These are phyloP conservation scores for Campoplex capitator DNA, from an alignment of 2,888 invertebrate species.

Conservation along the genomic window DNA sequence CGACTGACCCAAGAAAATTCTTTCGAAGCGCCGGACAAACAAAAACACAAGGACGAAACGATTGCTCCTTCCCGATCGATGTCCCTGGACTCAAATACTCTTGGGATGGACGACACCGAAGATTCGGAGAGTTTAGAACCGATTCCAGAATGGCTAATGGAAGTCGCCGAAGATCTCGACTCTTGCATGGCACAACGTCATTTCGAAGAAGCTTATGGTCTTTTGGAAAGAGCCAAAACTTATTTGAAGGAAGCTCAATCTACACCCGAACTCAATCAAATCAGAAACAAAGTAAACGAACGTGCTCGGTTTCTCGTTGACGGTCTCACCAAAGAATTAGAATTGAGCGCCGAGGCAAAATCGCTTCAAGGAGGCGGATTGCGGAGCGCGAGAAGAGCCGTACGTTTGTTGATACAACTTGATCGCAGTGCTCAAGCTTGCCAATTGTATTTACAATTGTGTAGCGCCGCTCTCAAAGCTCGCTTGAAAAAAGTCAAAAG, in stretches of 20 bases:
- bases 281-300: conserved; percentile 84
- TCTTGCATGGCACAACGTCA: conserved; percentile 97
- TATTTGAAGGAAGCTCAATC: conserved; percentile 85
- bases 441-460: conserved; percentile 92
- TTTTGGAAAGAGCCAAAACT: conserved; percentile 90
- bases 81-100: conserved; percentile 80
- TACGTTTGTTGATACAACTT: conserved; percentile 93
- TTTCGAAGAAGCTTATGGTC: conserved; percentile 95
- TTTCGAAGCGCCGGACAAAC: conserved; percentile 77
- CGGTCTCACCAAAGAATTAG: conserved; percentile 94
- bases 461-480: conserved; percentile 92
- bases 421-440: conserved; percentile 91
- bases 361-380: conserved; percentile 95
- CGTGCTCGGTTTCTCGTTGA: conserved; percentile 92
- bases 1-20: conserved; percentile 88
- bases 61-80: conserved; percentile 76
- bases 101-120: conserved; percentile 78
- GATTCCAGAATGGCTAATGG: conserved; percentile 94
- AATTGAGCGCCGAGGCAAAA: conserved; percentile 93
- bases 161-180: conserved; percentile 97
- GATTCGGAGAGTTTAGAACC: conserved; percentile 77
- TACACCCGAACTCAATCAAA: conserved; percentile 85
- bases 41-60: conserved; percentile 69
- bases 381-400: conserved; percentile 93
- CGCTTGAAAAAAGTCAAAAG: conserved; percentile 92